Evolutionary conservation across 2,888 invertebrate species (phyloP).

Genomic region (Chrysomela aeneicollis): DNA sequence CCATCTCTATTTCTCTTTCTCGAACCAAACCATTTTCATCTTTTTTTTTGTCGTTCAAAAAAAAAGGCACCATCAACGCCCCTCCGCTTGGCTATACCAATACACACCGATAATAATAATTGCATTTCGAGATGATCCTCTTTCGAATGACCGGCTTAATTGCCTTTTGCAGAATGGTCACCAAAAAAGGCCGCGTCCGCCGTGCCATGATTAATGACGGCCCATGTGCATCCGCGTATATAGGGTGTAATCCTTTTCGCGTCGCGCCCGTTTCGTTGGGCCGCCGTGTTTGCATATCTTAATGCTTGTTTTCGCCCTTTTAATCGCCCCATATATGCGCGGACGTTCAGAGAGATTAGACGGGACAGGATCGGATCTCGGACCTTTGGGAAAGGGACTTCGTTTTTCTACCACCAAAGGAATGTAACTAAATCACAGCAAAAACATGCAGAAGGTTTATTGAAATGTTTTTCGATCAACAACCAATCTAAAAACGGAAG

Average conservation of each 20-base stretch:
- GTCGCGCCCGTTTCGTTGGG: slow-evolving; percentile 28
- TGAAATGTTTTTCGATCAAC: no score
- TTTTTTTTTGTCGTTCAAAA: no score
- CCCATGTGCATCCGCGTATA: slow-evolving; percentile 55
- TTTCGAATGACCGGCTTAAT: slow-evolving; percentile 57
- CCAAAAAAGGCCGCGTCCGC: background rate
- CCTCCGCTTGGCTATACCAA: background rate
- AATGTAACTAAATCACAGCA: no score
- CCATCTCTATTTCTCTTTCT: no score
- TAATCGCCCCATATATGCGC: slow-evolving; percentile 35
- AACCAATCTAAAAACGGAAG: no score
- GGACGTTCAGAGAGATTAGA: slow-evolving; percentile 16
- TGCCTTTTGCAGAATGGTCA: slow-evolving; percentile 52
- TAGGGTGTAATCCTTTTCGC: slow-evolving; percentile 46
- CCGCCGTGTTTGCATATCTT: slow-evolving; percentile 48
- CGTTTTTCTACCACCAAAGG: no score
- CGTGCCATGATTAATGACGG: slow-evolving; percentile 53
- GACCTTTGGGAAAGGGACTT: slow-evolving; percentile 9
- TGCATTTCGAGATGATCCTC: slow-evolving; percentile 15
- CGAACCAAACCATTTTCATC: no score
- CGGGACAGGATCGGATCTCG: slow-evolving; percentile 6
- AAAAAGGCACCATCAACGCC: no score
- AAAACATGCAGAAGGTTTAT: no score
- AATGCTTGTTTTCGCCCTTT: slow-evolving; percentile 49
- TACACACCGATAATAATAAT: background rate